phyloP scores from a whole-genome alignment of 1,140 invertebrate genomes.

The Cyclina sinensis region DNA sequence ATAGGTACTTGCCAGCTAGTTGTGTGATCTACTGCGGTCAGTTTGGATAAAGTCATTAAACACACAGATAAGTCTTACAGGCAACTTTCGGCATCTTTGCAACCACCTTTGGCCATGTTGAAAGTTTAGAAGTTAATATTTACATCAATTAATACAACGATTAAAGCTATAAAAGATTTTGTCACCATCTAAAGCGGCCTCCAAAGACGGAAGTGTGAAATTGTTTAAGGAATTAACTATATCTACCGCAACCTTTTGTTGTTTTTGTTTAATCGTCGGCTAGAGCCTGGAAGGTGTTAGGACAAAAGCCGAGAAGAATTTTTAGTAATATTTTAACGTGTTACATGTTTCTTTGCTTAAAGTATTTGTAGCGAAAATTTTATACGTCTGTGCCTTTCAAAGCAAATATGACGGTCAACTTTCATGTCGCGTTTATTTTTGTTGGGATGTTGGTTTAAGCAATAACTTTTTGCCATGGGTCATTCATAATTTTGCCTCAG shows the following conservation, averaged over 20 bases:
- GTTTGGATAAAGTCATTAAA: constrained; percentile 21
- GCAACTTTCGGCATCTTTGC: constrained; percentile 40
- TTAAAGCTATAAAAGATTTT: constrained; percentile 35
- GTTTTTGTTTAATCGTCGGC: constrained; percentile 44
- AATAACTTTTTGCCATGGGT: neutral
- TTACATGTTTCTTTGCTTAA: constrained; percentile 49
- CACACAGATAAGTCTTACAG: constrained; percentile 26
- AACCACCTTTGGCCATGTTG: neutral
- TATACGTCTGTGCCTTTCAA: neutral
- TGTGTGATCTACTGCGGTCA: constrained; percentile 43
- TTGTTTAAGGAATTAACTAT: constrained; percentile 48
- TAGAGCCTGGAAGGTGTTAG: constrained; percentile 14
- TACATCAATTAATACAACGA: constrained; percentile 50
- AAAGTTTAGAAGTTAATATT: constrained; percentile 34
- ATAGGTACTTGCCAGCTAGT: neutral
- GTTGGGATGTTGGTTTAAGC: neutral
- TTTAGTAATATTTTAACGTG: constrained; percentile 41
- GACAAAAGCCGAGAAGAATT: constrained; percentile 32
- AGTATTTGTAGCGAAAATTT: constrained; percentile 27
- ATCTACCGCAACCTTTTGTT: constrained; percentile 45
- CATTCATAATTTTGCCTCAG: neutral
- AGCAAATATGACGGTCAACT: constrained; percentile 7
- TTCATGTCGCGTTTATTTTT: constrained; percentile 18
- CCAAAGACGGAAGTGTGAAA: constrained; percentile 20
- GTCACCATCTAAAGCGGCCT: constrained; percentile 10